phyloP scores from a whole-genome alignment of 92 coral and sea anemone genomes.

The Porites rus region DNA sequence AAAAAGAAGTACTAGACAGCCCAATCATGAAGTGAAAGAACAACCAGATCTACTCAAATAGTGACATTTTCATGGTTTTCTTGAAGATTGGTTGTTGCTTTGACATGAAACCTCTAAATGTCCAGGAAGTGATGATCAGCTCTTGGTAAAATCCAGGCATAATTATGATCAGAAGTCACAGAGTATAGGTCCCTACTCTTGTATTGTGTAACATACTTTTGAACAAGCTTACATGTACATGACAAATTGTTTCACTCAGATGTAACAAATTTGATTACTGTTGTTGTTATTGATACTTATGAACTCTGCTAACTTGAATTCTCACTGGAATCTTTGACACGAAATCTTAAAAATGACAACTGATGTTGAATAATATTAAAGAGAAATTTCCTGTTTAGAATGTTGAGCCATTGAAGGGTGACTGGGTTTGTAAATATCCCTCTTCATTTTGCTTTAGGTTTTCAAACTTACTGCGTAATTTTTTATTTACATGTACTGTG shows the following conservation, averaged over 20 bases:
- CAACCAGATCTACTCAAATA: background rate
- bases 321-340: background rate
- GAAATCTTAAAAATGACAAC: too few relatives aligned
- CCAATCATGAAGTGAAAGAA: constrained; percentile 25
- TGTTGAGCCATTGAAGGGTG: too few relatives aligned
- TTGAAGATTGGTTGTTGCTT: background rate
- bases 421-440: too few relatives aligned
- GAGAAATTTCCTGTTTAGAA: too few relatives aligned
- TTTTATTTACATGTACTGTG: too few relatives aligned
- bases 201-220: background rate
- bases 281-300: background rate
- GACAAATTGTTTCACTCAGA: background rate
- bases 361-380: too few relatives aligned
- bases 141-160: background rate
- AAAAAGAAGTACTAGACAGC: constrained; percentile 69
- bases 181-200: background rate
- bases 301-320: background rate
- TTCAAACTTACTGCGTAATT: too few relatives aligned
- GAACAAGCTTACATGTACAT: background rate
- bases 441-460: too few relatives aligned
- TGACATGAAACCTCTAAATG: background rate
- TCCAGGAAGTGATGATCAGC: background rate
- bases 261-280: background rate
- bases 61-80: background rate
- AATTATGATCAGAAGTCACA: background rate